Conservation (phyloP, 1,140 invertebrate species). For the Cydia pomonella region DNA sequence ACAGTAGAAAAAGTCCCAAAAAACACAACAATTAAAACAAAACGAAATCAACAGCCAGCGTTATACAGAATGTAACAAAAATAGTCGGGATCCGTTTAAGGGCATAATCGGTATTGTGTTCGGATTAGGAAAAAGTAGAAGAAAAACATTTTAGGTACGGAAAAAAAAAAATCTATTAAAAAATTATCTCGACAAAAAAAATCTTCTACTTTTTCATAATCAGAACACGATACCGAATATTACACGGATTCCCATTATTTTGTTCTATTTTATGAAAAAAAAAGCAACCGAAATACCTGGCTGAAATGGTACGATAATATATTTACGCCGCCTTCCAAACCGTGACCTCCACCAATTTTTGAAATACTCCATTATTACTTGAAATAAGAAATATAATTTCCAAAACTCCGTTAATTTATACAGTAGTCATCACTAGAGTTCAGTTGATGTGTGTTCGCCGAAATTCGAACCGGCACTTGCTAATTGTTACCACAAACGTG, state of each 20-base stretch:
- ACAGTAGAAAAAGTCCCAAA: no score
- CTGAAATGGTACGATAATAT: slow-evolving; percentile 68
- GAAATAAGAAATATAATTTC: neutral
- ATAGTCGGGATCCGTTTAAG: no score
- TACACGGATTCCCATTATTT: no score
- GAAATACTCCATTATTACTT: slow-evolving; percentile 61
- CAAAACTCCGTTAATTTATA: neutral
- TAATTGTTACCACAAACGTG: slow-evolving; percentile 67
- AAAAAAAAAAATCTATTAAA: no score
- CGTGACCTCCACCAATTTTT: slow-evolving; percentile 66
- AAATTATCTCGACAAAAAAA: no score
- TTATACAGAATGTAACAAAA: no score
- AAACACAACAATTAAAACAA: neutral
- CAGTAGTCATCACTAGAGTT: slow-evolving; percentile 23
- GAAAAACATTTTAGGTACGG: no score
- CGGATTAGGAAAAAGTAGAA: no score
- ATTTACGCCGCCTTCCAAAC: slow-evolving; percentile 62
- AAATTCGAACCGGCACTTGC: slow-evolving; percentile 36
- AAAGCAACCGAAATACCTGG: slow-evolving; percentile 56
- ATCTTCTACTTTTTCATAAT: no score
- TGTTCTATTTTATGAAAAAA: neutral
- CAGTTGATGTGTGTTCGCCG: slow-evolving; percentile 18
- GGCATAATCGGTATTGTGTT: no score
- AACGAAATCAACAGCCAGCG: neutral
- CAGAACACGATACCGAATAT: no score